These are phyloP conservation scores for Hypomecis atomaria DNA, from an alignment of 2,888 invertebrate genomes.

Conservation along the genomic window DNA sequence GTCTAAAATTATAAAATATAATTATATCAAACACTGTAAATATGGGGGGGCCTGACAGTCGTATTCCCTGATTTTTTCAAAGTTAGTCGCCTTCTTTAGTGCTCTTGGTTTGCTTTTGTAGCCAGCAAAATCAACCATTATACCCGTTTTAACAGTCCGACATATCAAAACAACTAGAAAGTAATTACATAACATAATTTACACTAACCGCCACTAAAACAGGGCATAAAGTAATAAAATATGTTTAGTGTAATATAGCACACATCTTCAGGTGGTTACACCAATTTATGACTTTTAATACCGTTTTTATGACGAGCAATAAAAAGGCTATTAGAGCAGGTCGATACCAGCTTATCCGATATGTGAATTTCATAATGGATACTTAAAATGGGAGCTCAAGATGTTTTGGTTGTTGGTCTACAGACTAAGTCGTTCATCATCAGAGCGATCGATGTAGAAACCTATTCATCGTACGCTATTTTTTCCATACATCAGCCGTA, in stretches of 20 bases:
- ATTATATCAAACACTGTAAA: too few species aligned
- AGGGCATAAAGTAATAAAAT: conserved; percentile 33
- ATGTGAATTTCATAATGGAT: conserved; percentile 31
- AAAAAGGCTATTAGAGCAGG: conserved; percentile 56
- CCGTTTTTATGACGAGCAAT: conserved; percentile 55
- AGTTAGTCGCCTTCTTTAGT: too few species aligned
- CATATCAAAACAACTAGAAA: conserved; percentile 4
- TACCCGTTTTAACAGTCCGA: neutral
- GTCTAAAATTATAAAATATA: too few species aligned
- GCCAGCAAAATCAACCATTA: too few species aligned
- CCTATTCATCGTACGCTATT: too few species aligned
- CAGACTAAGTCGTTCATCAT: neutral
- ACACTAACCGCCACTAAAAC: conserved; percentile 23
- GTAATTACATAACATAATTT: conserved; percentile 14
- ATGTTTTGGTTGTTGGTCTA: conserved; percentile 5
- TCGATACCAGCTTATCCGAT: conserved; percentile 44
- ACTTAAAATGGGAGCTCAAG: neutral
- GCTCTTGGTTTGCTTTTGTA: too few species aligned
- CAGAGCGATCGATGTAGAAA: too few species aligned
- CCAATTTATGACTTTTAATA: conserved; percentile 51
- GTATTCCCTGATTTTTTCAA: too few species aligned
- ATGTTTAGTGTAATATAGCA: conserved; percentile 29
- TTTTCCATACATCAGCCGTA: too few species aligned
- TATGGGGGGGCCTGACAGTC: too few species aligned
- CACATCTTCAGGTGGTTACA: conserved; percentile 46